Base-by-base conservation (phyloP, 2,113 vertebrate genomes). In the Salvator merianae region DNA sequence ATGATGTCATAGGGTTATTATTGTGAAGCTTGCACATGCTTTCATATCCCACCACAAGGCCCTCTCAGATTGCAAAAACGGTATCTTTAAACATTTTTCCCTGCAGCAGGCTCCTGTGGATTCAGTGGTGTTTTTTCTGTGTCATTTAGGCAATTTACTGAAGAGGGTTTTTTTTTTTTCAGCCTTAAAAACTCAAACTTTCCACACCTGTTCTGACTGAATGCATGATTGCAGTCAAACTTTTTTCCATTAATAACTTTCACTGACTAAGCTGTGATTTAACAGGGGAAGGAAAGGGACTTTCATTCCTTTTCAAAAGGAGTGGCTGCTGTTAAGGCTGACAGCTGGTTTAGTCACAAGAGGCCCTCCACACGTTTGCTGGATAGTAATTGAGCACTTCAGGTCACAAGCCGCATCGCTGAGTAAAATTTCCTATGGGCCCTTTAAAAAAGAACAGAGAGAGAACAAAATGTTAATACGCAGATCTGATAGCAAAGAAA, bases 361-460 rank as follows among this genome's bases (percentile, higher is more conserved):
- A 87, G 88, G 75, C 87, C 87, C 77, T 40, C 59, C 0, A 0
- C 82, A 84, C 34, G 1, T 77, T 92, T 81, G 36, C 8, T 82
- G 88, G 81, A 83, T 86, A 82, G 87, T 91, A 40, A 84, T 79
- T 87, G 84, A 75, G 77, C 93, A 82, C 76, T 82, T 90, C 81
- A 82, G 87, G 92, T 89, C 59, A 81, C 84, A 90, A 85, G 86
- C 93, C 88, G 88, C 88, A 74, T 79, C 88, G 79, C 91, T 92
- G 93, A 94, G 84, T 93, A 92, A 93, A 84, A 86, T 80, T 85
- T 91, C 90, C 87, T 86, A 86, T 85, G 59, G 82, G 91, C 82
- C 84, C 76, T 70, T 59, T 59, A 59, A 18, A 59, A 59, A 69
- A 69, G n/a, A 32, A 32, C 12, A 32, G n/a, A 68, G 32, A 13